phyloP scores from a whole-genome alignment of 1,140 invertebrate species.

The Lasioglossum albipes region DNA sequence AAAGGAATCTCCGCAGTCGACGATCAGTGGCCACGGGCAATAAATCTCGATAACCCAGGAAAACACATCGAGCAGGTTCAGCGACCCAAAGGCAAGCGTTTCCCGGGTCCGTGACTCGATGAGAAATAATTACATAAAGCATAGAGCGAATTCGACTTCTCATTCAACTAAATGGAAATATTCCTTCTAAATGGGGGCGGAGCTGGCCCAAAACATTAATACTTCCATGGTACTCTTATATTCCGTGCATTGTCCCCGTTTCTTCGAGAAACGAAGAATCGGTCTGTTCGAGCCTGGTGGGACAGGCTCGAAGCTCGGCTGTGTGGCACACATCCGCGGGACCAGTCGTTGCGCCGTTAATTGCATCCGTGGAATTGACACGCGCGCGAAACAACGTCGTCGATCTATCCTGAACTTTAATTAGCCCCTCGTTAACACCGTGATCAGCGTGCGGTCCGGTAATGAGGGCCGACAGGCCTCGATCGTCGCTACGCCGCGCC shows the following conservation, averaged over 20 bases:
- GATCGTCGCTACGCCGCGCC: not conserved
- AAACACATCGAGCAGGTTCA: no score
- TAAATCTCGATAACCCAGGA: no score
- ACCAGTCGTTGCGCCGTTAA: not conserved
- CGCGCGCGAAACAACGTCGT: not conserved
- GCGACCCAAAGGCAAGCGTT: not conserved
- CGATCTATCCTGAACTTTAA: not conserved
- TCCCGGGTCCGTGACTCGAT: not conserved
- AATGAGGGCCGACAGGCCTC: not conserved
- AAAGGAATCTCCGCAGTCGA: no score
- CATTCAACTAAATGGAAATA: not conserved
- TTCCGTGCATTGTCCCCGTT: not conserved
- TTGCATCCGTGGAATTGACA: not conserved
- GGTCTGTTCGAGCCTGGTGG: not conserved
- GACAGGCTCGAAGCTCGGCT: no score
- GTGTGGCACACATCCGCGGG: not conserved
- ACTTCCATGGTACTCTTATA: not conserved
- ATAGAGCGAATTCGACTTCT: not conserved
- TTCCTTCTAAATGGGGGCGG: not conserved
- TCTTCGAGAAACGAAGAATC: not conserved
- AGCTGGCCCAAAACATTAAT: not conserved
- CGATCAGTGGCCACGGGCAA: no score
- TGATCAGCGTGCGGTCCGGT: not conserved
- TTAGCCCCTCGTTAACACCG: conserved; percentile 5
- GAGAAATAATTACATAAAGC: not conserved